Percentiles rank a stretch among this genome's conserved stretches.
Conservation (phyloP, 2,888 invertebrate genomes). For the Tetragonula carbonaria region DNA sequence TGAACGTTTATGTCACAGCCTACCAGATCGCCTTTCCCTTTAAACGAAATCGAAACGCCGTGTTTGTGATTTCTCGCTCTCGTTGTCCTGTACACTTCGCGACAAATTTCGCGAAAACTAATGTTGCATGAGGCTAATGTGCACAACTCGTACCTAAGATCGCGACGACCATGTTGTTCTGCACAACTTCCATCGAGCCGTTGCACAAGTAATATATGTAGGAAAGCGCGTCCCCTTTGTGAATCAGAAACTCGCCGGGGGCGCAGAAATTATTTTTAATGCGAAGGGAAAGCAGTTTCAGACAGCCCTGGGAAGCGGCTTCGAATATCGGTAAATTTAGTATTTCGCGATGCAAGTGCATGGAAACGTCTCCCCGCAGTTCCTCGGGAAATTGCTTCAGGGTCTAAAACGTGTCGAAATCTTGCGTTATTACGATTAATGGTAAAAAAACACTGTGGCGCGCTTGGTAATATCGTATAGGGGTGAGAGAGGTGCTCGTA, state of each 20-base stretch:
- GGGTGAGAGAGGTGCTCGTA: not conserved
- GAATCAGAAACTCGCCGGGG: slow-evolving; percentile 97
- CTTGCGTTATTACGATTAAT: not conserved
- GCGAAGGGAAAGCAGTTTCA: slow-evolving; percentile 95
- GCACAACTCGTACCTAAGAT: slow-evolving; percentile 90
- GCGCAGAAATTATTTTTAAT: slow-evolving; percentile 98
- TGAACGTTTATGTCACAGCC: slow-evolving; percentile 96
- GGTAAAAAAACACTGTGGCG: not conserved
- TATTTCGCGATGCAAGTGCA: slow-evolving; percentile 98
- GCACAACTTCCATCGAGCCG: slow-evolving; percentile 98
- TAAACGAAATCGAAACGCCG: slow-evolving; percentile 50
- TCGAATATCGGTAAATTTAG: slow-evolving; percentile 97
- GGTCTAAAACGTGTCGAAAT: slow-evolving; percentile 86
- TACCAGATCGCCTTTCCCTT: slow-evolving; percentile 98
- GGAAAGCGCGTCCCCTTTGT: slow-evolving; percentile 96
- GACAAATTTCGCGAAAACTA: not conserved
- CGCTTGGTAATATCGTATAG: not conserved
- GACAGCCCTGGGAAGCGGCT: slow-evolving; percentile 96
- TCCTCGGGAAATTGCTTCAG: slow-evolving; percentile 98
- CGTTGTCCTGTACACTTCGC: too few species aligned
- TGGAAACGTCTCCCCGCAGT: slow-evolving; percentile 96
- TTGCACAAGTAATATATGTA: slow-evolving; percentile 98
- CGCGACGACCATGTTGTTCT: slow-evolving; percentile 98
- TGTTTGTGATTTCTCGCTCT: not conserved
- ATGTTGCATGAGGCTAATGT: not conserved